Evolutionary conservation across 1,140 invertebrate species (phyloP).

Genomic region (Caerostris extrusa): DNA sequence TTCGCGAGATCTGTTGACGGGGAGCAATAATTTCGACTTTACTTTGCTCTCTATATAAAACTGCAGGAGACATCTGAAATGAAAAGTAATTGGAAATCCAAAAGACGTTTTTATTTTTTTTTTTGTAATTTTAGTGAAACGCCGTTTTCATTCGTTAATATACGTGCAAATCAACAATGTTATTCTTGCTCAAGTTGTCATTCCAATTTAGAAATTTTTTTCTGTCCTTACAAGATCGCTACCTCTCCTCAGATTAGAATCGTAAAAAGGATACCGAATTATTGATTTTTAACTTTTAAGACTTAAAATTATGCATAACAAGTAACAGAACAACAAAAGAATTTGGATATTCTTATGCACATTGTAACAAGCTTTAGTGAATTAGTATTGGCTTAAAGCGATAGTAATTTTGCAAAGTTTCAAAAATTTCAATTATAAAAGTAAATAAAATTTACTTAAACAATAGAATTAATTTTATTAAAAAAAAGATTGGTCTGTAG

Average conservation of each 20-base stretch:
- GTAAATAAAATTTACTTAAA: too few relatives aligned
- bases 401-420: too few relatives aligned
- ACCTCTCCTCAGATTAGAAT: neutral
- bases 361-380: neutral
- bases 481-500: too few relatives aligned
- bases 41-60: neutral
- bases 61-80: neutral
- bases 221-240: neutral
- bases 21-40: neutral
- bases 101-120: neutral
- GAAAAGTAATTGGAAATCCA: constrained; percentile 34
- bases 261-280: neutral
- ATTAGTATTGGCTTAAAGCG: too few relatives aligned
- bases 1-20: constrained; percentile 2
- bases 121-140: neutral
- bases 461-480: too few relatives aligned
- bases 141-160: constrained; percentile 10
- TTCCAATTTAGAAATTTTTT: neutral
- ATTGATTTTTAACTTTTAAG: neutral
- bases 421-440: too few relatives aligned
- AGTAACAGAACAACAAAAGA: neutral
- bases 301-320: neutral
- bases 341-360: neutral
- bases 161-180: neutral
- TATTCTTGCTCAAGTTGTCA: neutral